Percentiles rank a stretch among this genome's conserved stretches.
Evolutionary conservation across 2,888 invertebrate species (phyloP).

Genomic region (Amphipoea oculea): DNA sequence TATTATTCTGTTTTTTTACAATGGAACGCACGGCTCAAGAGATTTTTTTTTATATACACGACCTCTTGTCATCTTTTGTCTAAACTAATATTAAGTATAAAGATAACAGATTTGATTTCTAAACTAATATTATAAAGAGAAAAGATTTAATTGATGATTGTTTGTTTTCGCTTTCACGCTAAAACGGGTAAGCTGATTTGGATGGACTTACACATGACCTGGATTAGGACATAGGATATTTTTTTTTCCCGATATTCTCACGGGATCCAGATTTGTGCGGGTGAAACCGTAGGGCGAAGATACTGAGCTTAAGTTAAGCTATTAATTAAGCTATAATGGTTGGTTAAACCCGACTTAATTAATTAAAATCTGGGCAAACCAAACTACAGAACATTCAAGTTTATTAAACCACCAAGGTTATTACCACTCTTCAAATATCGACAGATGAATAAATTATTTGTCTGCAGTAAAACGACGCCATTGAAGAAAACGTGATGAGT

Average conservation of each 20-base stretch:
- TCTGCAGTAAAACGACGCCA: conserved; percentile 33
- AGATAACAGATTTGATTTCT: no score
- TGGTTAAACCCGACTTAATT: not conserved
- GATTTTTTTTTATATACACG: not conserved
- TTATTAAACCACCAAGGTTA: conserved; percentile 19
- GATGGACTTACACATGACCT: not conserved
- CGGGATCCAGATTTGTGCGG: not conserved
- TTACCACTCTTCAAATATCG: conserved; percentile 14
- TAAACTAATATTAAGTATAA: no score
- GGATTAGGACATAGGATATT: not conserved
- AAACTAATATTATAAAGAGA: no score
- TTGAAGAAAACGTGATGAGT: conserved; percentile 24
- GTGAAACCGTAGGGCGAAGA: not conserved
- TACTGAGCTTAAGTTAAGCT: not conserved
- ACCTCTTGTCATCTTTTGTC: not conserved
- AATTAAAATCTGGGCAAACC: not conserved
- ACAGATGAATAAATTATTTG: conserved; percentile 50
- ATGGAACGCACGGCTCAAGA: not conserved
- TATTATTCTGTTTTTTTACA: not conserved
- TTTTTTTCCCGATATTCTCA: not conserved
- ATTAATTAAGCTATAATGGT: not conserved
- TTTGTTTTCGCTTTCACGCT: no score
- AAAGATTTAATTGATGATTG: no score
- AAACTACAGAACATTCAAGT: conserved; percentile 1
- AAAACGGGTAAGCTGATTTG: not conserved